Conservation (phyloP, 2,797 vertebrate species). For the Alcedo atthis region DNA sequence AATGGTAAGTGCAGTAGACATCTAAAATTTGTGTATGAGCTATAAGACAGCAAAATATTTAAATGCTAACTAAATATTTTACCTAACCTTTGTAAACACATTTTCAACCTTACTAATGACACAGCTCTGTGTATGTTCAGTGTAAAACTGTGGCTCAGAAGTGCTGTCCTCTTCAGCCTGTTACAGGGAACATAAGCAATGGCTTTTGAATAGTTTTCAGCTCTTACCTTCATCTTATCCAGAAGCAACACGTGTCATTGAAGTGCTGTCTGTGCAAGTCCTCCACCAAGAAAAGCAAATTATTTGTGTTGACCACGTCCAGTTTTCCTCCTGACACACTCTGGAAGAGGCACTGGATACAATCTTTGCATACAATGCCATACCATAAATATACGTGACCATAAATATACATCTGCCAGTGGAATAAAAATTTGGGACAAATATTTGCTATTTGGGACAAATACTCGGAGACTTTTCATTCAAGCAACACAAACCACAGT, state of each 20-base stretch:
- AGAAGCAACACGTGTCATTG: background rate
- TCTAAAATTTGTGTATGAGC: background rate
- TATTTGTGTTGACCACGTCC: background rate
- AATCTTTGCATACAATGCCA: background rate
- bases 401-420: background rate
- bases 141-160: background rate
- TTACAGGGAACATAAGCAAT: background rate
- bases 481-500: background rate
- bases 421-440: background rate
- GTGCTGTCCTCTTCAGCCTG: background rate
- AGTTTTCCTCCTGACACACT: background rate
- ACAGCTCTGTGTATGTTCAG: background rate
- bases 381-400: background rate
- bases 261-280: background rate
- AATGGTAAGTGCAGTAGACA: constrained; percentile 11
- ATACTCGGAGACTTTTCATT: background rate
- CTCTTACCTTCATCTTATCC: background rate
- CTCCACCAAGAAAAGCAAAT: background rate
- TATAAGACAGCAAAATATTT: constrained; percentile 23
- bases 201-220: background rate
- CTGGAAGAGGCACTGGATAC: background rate
- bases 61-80: constrained; percentile 44
- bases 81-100: background rate
- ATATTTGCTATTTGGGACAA: background rate
- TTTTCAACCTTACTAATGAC: background rate